These are phyloP conservation scores for Drosophila eugracilis DNA, from an alignment of 1,140 invertebrate species.

Conservation along the genomic window DNA sequence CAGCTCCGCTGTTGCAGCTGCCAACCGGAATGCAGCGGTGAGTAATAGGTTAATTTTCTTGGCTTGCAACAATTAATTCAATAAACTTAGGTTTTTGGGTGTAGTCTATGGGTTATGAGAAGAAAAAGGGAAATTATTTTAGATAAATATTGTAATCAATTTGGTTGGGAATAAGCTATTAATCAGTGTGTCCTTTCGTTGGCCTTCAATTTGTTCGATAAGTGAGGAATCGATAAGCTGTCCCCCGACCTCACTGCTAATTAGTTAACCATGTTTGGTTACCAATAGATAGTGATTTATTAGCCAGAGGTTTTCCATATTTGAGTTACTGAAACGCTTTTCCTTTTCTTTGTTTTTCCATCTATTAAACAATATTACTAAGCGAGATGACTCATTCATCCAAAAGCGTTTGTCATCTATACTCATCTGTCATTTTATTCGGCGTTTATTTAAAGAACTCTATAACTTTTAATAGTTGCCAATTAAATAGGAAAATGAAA, in stretches of 20 bases:
- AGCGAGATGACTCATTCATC: constrained; percentile 13
- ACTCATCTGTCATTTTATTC: constrained; percentile 11
- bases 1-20: constrained; percentile 74
- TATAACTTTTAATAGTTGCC: neutral
- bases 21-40: constrained; percentile 82
- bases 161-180: neutral
- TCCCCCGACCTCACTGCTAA: no score
- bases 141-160: neutral
- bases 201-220: constrained; percentile 12
- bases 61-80: neutral
- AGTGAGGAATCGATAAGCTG: constrained; percentile 11
- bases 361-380: neutral
- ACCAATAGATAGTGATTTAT: neutral
- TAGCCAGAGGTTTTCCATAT: neutral
- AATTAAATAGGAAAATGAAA: constrained; percentile 1
- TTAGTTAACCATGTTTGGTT: constrained; percentile 8
- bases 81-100: no score
- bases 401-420: neutral
- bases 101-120: neutral
- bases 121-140: neutral
- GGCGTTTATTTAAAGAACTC: neutral
- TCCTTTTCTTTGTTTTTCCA: neutral
- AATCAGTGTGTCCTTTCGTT: neutral
- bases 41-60: constrained; percentile 39
- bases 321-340: neutral